Evolutionary conservation across 2,888 invertebrate species (phyloP).

Genomic region (Amphipyra berbera): DNA sequence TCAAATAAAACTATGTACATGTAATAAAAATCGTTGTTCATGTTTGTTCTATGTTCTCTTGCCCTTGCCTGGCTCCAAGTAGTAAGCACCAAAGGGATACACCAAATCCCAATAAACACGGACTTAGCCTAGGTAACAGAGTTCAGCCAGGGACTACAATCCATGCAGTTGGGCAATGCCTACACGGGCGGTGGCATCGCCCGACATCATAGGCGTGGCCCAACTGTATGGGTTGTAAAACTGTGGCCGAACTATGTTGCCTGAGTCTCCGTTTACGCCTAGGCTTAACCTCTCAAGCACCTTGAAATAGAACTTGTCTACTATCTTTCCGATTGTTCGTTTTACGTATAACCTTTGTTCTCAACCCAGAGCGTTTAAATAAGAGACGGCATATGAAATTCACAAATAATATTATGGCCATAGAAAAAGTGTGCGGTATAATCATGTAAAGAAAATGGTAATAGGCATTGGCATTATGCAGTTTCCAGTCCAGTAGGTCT

Average conservation of each 20-base stretch:
- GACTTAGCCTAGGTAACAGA: too few species aligned
- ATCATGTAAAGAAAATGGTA: too few species aligned
- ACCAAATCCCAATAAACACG: neutral
- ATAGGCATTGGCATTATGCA: too few species aligned
- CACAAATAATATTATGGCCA: neutral
- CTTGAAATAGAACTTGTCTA: neutral
- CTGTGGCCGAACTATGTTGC: too few species aligned
- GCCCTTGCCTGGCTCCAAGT: neutral
- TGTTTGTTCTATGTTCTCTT: constrained; percentile 32
- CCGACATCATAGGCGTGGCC: too few species aligned
- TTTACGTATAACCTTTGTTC: constrained; percentile 3
- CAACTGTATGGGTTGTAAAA: too few species aligned
- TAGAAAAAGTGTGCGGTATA: constrained; percentile 23
- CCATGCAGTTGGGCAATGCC: too few species aligned
- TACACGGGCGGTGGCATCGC: too few species aligned
- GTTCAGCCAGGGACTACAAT: too few species aligned
- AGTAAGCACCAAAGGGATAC: neutral
- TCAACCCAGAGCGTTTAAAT: constrained; percentile 15
- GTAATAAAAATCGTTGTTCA: constrained; percentile 27
- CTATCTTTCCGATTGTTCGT: neutral
- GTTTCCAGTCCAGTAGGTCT: constrained; percentile 24
- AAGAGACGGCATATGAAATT: constrained; percentile 3
- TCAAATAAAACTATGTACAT: constrained; percentile 26
- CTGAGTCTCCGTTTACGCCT: too few species aligned
- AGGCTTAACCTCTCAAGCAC: too few species aligned